These are phyloP conservation scores for Xylocopa sonorina DNA, from an alignment of 1,140 invertebrate genomes.

Conservation along the genomic window DNA sequence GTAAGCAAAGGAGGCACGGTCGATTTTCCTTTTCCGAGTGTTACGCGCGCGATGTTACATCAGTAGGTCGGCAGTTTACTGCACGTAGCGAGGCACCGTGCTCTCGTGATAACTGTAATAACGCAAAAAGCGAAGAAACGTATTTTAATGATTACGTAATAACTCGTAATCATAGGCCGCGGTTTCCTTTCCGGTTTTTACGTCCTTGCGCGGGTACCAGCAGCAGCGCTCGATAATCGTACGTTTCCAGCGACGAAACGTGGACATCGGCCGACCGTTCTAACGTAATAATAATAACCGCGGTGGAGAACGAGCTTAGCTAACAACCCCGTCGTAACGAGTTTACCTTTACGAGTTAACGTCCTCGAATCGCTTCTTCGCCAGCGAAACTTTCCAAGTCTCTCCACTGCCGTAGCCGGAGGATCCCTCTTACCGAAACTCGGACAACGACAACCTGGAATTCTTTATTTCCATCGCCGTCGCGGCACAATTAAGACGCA, in stretches of 20 bases:
- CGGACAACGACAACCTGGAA: neutral
- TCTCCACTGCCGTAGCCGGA: neutral
- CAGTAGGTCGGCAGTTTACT: neutral
- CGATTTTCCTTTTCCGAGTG: constrained; percentile 5
- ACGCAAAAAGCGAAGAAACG: constrained; percentile 37
- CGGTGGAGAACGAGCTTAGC: neutral
- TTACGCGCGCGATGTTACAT: constrained; percentile 21
- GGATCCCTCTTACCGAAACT: neutral
- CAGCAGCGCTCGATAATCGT: constrained; percentile 4
- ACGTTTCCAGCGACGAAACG: neutral
- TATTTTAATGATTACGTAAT: constrained; percentile 30
- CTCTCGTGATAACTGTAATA: constrained; percentile 42
- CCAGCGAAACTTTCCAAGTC: neutral
- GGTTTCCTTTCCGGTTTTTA: constrained; percentile 15
- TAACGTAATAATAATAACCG: neutral
- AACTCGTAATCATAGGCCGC: neutral
- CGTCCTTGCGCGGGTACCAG: neutral
- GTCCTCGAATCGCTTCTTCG: neutral
- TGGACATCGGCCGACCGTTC: neutral
- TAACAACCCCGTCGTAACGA: too few relatives aligned
- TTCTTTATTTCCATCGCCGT: constrained; percentile 11
- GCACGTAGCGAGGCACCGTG: too few relatives aligned
- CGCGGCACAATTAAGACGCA: constrained; percentile 23
- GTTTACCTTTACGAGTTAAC: neutral
- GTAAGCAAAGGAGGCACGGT: neutral